These are phyloP conservation scores for Rotaria magnacalcarata DNA, from an alignment of 2,888 invertebrate species.

Conservation along the genomic window DNA sequence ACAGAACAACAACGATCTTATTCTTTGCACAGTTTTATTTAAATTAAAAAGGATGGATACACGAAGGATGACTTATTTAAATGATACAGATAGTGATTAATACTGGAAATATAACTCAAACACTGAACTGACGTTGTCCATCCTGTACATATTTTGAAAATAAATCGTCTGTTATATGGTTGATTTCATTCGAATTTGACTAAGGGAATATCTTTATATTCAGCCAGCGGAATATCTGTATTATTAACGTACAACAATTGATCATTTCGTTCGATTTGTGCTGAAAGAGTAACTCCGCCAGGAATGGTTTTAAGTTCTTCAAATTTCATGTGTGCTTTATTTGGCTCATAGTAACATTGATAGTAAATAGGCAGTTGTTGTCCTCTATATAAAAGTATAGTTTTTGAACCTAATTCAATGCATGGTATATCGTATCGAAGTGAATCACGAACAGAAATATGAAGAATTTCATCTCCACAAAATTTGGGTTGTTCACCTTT, in stretches of 20 bases:
- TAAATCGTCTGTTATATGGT: background rate
- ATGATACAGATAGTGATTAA: background rate
- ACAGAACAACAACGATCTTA: too few species aligned
- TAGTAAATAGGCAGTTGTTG: background rate
- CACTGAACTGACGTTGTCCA: slow-evolving; percentile 37
- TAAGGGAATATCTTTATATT: background rate
- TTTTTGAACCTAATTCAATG: slow-evolving; percentile 22
- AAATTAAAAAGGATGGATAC: background rate
- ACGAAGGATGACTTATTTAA: slow-evolving; percentile 4
- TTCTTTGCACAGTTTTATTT: too few species aligned
- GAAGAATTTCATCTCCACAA: background rate
- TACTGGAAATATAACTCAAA: background rate
- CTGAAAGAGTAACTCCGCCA: background rate
- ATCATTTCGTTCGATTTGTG: background rate
- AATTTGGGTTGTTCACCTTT: background rate
- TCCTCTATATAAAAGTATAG: background rate
- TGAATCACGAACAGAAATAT: slow-evolving; percentile 4
- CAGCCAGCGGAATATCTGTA: background rate
- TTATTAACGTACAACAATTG: background rate
- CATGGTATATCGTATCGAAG: background rate
- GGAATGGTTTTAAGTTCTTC: background rate
- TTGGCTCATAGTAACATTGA: background rate
- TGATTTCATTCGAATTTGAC: background rate
- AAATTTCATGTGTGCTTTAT: background rate
- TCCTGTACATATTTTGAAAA: background rate